These are phyloP conservation scores for Zosterops japonicus DNA, from an alignment of 2,113 vertebrate species.

Conservation along the genomic window DNA sequence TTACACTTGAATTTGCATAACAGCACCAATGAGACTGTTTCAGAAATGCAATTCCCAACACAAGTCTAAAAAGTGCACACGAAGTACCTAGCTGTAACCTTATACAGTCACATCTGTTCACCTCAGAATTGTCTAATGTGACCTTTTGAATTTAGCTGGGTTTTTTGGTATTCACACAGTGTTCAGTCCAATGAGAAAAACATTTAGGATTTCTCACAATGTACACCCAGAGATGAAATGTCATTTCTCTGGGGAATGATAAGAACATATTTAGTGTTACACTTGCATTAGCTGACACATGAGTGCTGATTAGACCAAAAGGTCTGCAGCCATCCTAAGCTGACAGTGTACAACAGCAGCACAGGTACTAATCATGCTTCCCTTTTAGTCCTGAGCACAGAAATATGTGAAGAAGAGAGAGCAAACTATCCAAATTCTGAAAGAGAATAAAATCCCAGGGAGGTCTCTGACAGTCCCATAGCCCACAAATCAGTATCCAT, in stretches of 20 bases:
- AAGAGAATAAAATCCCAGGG: background rate
- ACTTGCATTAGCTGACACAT: slow-evolving; percentile 31
- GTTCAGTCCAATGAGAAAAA: slow-evolving; percentile 41
- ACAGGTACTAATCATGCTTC: background rate
- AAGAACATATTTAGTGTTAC: slow-evolving; percentile 19
- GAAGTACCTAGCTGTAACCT: slow-evolving; percentile 25
- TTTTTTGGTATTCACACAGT: slow-evolving; percentile 16
- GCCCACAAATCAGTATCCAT: background rate
- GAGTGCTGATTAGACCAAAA: slow-evolving; percentile 51
- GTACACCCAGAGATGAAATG: slow-evolving; percentile 36
- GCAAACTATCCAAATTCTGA: background rate
- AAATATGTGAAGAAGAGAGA: background rate
- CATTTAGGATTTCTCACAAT: slow-evolving; percentile 6
- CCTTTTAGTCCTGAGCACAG: background rate
- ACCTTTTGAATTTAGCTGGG: slow-evolving; percentile 47
- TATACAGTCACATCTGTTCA: slow-evolving; percentile 58
- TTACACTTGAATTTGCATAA: slow-evolving; percentile 55
- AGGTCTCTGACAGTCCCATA: background rate
- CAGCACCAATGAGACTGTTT: slow-evolving; percentile 15
- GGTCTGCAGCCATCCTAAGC: slow-evolving; percentile 22
- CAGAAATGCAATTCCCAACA: slow-evolving; percentile 28
- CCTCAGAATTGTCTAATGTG: slow-evolving; percentile 43
- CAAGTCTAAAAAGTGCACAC: slow-evolving; percentile 8
- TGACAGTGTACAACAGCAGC: background rate
- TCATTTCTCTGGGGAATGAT: slow-evolving; percentile 53